These are phyloP conservation scores for Conus ventricosus DNA, from an alignment of 1,140 invertebrate species.

Conservation along the genomic window DNA sequence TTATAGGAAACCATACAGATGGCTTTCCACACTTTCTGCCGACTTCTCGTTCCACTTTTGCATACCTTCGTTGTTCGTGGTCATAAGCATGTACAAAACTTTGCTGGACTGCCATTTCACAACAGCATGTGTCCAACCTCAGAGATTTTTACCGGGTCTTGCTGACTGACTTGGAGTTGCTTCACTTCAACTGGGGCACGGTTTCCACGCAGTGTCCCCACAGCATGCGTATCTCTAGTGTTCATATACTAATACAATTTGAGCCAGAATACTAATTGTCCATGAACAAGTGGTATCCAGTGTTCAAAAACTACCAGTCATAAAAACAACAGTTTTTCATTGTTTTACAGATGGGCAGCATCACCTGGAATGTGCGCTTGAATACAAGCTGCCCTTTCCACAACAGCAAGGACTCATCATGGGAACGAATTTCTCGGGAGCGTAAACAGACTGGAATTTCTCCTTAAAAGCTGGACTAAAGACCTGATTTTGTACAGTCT, in stretches of 20 bases:
- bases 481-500: conserved; percentile 9
- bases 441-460: background rate
- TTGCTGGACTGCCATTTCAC: conserved; percentile 33
- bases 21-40: conserved; percentile 18
- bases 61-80: conserved; percentile 13
- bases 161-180: background rate
- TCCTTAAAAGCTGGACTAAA: background rate
- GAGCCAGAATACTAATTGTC: conserved; percentile 8
- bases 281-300: conserved; percentile 23
- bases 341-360: too few species aligned
- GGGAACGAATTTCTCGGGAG: too few species aligned
- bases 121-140: background rate
- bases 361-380: too few species aligned
- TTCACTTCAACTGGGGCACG: background rate
- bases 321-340: background rate
- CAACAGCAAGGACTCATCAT: too few species aligned
- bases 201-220: background rate
- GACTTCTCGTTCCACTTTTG: background rate
- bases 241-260: background rate
- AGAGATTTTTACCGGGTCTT: background rate
- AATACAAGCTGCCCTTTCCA: too few species aligned
- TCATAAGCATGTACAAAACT: conserved; percentile 28
- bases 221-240: background rate
- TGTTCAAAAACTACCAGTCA: background rate
- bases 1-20: conserved; percentile 26